Evolutionary conservation across 2,113 vertebrate species (phyloP).

Genomic region (Glareola pratincola): DNA sequence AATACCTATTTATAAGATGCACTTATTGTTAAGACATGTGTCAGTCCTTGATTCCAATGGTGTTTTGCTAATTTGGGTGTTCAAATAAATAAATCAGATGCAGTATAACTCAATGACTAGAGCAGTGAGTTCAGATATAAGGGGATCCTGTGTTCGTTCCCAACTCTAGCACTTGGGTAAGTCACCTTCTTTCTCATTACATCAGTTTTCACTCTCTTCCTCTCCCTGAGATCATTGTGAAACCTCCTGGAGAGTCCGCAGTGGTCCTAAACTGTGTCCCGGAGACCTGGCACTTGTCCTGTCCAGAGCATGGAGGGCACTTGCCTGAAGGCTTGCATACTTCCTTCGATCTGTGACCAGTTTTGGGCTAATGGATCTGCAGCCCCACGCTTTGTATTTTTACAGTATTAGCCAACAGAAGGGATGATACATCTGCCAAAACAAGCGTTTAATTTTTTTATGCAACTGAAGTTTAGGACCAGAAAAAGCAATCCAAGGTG

Average conservation of each 20-base stretch:
- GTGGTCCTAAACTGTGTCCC: background rate
- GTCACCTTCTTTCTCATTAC: background rate
- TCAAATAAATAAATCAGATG: fast-evolving
- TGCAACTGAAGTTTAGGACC: background rate
- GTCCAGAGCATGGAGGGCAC: fast-evolving
- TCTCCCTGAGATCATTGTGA: background rate
- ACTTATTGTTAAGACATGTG: background rate
- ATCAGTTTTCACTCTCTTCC: background rate
- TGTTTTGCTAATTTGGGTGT: background rate
- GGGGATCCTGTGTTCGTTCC: background rate
- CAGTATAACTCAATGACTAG: background rate
- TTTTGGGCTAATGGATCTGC: background rate
- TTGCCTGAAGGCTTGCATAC: background rate
- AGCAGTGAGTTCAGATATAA: background rate
- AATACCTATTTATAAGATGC: background rate
- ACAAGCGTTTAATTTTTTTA: background rate
- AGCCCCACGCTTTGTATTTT: background rate
- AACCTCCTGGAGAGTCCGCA: background rate
- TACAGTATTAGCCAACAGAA: background rate
- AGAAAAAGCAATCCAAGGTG: background rate
- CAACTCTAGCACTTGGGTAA: background rate
- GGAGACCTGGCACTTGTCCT: background rate
- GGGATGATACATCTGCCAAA: background rate
- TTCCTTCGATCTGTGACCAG: background rate
- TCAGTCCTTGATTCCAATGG: background rate